Evolutionary conservation across 2,797 vertebrate genomes (phyloP).

Genomic region (Zalophus californianus): DNA sequence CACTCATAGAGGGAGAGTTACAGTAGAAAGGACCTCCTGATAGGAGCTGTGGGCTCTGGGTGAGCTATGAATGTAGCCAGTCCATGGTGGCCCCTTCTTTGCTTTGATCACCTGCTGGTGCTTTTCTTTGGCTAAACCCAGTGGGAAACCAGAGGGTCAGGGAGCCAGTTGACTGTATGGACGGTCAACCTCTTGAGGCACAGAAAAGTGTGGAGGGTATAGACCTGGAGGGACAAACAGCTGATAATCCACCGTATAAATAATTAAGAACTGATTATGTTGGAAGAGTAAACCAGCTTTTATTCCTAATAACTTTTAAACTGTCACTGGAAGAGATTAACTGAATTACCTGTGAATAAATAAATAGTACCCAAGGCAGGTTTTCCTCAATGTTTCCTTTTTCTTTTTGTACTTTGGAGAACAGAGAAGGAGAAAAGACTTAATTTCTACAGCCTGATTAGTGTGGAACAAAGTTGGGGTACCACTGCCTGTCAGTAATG

Average conservation of each 20-base stretch:
- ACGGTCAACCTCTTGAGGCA: neutral
- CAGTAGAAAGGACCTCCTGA: neutral
- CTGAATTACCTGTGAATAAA: neutral
- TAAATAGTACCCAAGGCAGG: neutral
- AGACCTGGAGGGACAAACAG: neutral
- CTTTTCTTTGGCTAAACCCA: neutral
- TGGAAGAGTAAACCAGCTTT: neutral
- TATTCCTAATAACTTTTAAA: conserved; percentile 10
- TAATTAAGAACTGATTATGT: neutral
- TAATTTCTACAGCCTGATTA: neutral
- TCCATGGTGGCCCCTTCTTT: neutral
- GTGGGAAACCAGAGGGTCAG: neutral
- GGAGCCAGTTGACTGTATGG: neutral
- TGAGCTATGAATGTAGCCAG: neutral
- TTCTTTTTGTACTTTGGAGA: neutral
- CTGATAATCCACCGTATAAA: neutral
- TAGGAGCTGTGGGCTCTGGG: neutral
- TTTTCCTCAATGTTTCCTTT: neutral
- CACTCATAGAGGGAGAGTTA: too few species aligned
- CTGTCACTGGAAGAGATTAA: neutral
- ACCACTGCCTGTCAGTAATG: neutral
- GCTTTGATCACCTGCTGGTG: neutral
- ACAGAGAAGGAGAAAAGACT: neutral
- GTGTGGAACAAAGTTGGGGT: neutral
- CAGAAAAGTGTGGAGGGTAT: neutral